Base-by-base conservation (phyloP, 2,888 invertebrate species). In the Hecatera dysodea region DNA sequence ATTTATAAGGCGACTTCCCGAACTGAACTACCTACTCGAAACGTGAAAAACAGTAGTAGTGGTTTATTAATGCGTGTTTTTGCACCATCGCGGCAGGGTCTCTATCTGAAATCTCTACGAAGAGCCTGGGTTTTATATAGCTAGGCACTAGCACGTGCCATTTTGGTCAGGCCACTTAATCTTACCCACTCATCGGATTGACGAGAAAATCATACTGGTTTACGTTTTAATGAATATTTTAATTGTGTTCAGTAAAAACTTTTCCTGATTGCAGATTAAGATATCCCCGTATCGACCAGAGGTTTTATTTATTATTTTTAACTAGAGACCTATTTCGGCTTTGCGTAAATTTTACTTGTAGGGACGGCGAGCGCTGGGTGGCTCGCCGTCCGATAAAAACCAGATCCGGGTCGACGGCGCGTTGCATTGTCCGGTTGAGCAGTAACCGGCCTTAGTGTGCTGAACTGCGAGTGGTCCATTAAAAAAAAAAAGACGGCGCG, bases 141-240 rank as follows among this genome's bases (percentile, higher is more conserved):
- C 67, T 72, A 80, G 73, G 70, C 61, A 75, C 72, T 68, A 81
- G 83, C 89, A 86, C 87, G 89, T 87, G 89, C 86, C 87, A 77
- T 81, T 89, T 85, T 75, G 66, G 85, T 88, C 82, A 68, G 62
- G 68, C 74, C 75, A 83, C 79, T 84, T 84, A 84, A 88, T 87
- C 86, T 85, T 74, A 33, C 29, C 72, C n/a, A 36, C 59, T 66
- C 82, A 84, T 87, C 85, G 67, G 78, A 83, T 83, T 85, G 88
- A 87, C 82, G 81, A 86, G 85, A 86, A 87, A 87, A 87, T 88
- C 83, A 79, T 83, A 83, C 86, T 82, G 82, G 86, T 86, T 72
- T 80, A 76, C 68, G 64, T 64, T 68, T 62, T 85, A 72, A 67
- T 90, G 87, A 85, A 88, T 90, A 87, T 88, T 86, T 67, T 84